phyloP scores from a whole-genome alignment of 2,888 invertebrate species.

The Saturnia pavonia region DNA sequence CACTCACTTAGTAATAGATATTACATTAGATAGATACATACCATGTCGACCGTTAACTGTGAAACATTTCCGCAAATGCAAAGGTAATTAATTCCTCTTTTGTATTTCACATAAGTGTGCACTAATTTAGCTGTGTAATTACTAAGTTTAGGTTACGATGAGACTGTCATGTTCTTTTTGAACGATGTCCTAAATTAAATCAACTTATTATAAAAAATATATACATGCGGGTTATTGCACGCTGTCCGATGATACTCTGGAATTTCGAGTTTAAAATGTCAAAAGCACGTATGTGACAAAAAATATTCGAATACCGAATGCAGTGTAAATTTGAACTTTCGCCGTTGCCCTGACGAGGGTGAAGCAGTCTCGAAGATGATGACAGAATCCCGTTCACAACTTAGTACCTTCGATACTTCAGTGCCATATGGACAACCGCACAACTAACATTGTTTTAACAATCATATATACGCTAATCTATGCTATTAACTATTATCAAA shows the following conservation, averaged over 20 bases:
- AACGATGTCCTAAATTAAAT: neutral
- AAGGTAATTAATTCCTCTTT: no score
- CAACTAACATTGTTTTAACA: neutral
- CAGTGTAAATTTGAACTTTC: constrained; percentile 25
- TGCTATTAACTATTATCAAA: no score
- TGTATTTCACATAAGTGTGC: no score
- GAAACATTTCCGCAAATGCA: neutral
- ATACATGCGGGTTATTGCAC: neutral
- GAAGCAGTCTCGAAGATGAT: constrained; percentile 20
- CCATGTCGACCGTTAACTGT: neutral
- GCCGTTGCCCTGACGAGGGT: constrained; percentile 23
- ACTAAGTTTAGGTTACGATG: no score
- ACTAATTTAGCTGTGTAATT: no score
- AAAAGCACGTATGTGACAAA: neutral
- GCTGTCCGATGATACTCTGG: constrained; percentile 1
- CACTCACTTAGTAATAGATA: no score
- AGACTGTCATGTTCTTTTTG: no score
- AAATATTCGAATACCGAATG: neutral
- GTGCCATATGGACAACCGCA: constrained; percentile 1
- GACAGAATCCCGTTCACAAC: constrained; percentile 26
- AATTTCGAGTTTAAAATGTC: neutral
- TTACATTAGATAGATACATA: neutral
- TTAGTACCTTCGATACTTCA: constrained; percentile 22
- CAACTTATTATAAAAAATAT: neutral
- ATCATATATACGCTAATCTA: neutral